A percentile compares a stretch with the other conserved stretches of the same genome.
Conservation (phyloP, 2,113 vertebrate genomes). For the Peromyscus polionotus region DNA sequence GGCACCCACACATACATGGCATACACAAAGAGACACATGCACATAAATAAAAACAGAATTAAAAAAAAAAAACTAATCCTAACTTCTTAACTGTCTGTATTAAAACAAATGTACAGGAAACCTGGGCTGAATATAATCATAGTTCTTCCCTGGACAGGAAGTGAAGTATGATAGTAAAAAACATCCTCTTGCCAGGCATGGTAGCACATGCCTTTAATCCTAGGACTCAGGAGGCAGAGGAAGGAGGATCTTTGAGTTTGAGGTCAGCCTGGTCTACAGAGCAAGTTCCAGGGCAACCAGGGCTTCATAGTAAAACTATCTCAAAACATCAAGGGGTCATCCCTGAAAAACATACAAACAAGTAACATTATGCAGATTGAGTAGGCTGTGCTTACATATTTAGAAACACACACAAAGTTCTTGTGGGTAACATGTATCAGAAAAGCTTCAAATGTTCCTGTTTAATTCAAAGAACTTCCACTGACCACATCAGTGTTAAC, state of each 20-base stretch:
- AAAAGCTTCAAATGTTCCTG: not conserved
- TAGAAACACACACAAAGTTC: not conserved
- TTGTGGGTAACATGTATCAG: not conserved
- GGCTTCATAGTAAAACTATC: not conserved
- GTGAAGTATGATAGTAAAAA: not conserved
- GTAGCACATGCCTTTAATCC: not conserved
- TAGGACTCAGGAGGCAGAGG: not conserved
- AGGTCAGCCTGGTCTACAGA: not conserved
- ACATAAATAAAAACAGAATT: not conserved
- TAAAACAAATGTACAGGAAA: slow-evolving; percentile 15
- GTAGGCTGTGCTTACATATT: not conserved
- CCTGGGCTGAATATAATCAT: not conserved
- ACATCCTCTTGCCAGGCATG: not conserved
- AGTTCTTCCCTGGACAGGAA: slow-evolving; percentile 20
- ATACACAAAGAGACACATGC: not conserved
- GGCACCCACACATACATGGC: not conserved
- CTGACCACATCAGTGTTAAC: not conserved
- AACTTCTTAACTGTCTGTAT: not conserved
- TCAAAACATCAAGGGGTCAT: not conserved
- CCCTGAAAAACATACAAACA: not conserved
- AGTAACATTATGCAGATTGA: not conserved
- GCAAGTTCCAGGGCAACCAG: not conserved
- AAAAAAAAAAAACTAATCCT: slow-evolving; percentile 16
- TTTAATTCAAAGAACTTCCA: not conserved
- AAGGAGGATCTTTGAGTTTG: not conserved